These are phyloP conservation scores for Arenaria interpres DNA, from an alignment of 2,113 vertebrate species.

Conservation along the genomic window DNA sequence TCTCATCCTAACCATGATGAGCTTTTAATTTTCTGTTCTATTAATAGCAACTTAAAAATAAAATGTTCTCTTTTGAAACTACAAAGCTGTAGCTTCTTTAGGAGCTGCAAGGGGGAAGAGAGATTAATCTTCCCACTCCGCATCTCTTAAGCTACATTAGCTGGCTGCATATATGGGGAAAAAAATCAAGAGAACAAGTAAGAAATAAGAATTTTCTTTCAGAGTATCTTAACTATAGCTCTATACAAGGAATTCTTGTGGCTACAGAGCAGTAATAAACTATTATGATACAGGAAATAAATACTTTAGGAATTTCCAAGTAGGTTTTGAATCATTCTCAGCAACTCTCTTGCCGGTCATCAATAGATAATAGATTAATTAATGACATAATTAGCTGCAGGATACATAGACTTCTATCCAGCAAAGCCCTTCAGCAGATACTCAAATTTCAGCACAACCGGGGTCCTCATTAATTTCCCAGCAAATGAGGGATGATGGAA, in stretches of 20 bases:
- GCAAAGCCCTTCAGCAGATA: background rate
- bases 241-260: background rate
- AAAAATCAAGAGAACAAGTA: background rate
- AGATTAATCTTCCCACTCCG: slow-evolving; percentile 35
- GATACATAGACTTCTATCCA: background rate
- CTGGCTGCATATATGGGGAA: background rate
- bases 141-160: background rate
- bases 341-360: background rate
- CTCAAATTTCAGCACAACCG: background rate
- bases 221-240: background rate
- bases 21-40: slow-evolving; percentile 63
- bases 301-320: background rate
- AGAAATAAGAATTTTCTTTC: background rate
- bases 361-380: slow-evolving; percentile 14
- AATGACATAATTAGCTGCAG: slow-evolving; percentile 28
- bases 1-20: slow-evolving; percentile 49
- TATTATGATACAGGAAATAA: background rate
- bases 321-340: background rate
- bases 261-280: background rate
- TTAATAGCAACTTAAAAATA: slow-evolving; percentile 67
- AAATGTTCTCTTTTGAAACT: slow-evolving; percentile 57
- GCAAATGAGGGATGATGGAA: background rate
- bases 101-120: slow-evolving; percentile 23
- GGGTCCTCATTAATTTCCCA: background rate
- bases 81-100: slow-evolving; percentile 41